Conservation (phyloP, 2,888 invertebrate species). For the Dicyrtomina minuta region DNA sequence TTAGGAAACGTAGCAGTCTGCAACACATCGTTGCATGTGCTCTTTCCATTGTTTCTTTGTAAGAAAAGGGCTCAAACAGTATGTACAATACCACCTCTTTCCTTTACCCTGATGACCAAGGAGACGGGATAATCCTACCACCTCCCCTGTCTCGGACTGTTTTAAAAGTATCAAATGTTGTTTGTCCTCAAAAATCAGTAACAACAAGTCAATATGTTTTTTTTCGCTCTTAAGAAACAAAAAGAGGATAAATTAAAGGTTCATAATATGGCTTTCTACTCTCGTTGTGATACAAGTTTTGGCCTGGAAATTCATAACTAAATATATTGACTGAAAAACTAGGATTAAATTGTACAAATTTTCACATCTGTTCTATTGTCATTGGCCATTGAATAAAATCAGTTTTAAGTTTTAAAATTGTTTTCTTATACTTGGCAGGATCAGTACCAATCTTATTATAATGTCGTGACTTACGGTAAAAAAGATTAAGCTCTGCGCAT, state of each 20-base stretch:
- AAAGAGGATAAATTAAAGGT: background rate
- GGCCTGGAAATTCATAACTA: too few relatives aligned
- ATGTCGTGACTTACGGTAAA: background rate
- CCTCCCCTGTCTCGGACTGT: too few relatives aligned
- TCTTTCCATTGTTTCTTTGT: background rate
- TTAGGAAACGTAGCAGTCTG: background rate
- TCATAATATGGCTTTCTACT: background rate
- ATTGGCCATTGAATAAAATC: background rate
- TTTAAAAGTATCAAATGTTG: too few relatives aligned
- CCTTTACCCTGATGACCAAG: background rate
- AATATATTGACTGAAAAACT: background rate
- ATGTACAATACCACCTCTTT: background rate
- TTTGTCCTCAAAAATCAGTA: too few relatives aligned
- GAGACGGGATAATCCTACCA: background rate
- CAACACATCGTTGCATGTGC: background rate
- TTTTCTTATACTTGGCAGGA: too few relatives aligned
- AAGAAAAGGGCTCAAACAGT: background rate
- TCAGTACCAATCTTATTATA: too few relatives aligned
- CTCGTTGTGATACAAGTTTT: too few relatives aligned
- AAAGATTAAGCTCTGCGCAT: background rate
- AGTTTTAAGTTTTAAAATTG: too few relatives aligned
- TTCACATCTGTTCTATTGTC: background rate
- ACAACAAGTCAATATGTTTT: background rate
- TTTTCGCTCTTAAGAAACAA: background rate
- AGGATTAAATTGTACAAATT: background rate